Conservation (phyloP, 1,140 invertebrate genomes). For the Pentalonia nigronervosa region DNA sequence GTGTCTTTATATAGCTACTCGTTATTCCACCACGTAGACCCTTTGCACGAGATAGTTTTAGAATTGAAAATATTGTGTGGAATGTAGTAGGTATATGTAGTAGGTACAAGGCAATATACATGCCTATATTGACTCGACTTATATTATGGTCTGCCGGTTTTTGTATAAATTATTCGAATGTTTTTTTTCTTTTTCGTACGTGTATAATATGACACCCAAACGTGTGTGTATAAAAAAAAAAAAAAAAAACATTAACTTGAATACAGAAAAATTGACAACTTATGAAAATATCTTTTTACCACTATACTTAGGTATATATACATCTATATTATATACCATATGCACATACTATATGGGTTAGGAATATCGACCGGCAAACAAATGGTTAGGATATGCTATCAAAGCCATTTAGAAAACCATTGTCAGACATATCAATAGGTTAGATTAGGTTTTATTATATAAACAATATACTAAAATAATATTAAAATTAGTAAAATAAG, state of each 20-base stretch:
- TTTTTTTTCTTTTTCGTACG: not conserved
- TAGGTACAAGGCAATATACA: not conserved
- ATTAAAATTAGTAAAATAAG: conserved; percentile 14
- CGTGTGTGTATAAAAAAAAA: not conserved
- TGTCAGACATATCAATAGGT: not conserved
- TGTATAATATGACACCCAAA: not conserved
- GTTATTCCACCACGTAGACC: not conserved
- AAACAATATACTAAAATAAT: not conserved
- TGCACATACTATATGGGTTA: not conserved
- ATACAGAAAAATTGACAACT: conserved; percentile 7
- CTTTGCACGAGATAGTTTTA: not conserved
- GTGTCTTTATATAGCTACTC: not conserved
- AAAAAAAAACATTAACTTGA: not conserved
- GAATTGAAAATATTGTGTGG: not conserved
- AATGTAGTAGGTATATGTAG: no score
- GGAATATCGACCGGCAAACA: not conserved
- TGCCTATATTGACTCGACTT: not conserved
- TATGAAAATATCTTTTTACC: not conserved
- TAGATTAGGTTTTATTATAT: not conserved
- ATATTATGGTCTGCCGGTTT: conserved; percentile 15
- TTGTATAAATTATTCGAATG: conserved; percentile 14
- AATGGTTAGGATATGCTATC: not conserved
- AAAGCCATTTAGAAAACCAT: not conserved
- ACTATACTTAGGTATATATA: not conserved
- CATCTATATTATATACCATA: not conserved